These are phyloP conservation scores for Brachionus rotundiformis DNA, from an alignment of 1,140 invertebrate genomes.

Conservation along the genomic window DNA sequence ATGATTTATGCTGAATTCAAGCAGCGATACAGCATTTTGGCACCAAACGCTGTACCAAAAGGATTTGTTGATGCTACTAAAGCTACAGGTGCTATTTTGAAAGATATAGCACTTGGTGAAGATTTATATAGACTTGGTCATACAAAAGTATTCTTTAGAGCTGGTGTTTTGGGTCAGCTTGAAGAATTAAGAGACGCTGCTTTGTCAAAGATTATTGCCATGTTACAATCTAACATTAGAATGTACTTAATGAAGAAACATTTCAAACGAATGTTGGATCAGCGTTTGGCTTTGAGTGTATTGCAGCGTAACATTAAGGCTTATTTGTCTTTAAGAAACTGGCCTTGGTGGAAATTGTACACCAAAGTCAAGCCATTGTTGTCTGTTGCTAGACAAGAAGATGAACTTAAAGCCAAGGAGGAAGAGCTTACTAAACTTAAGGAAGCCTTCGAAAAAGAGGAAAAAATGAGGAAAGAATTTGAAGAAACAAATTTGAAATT, in stretches of 20 bases:
- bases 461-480: constrained; percentile 92
- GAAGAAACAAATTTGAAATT: constrained; percentile 85
- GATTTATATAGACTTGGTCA: constrained; percentile 90
- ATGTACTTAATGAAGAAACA: constrained; percentile 80
- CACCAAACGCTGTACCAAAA: constrained; percentile 77
- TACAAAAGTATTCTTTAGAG: constrained; percentile 99
- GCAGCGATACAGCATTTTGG: constrained; percentile 98
- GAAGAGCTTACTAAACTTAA: constrained; percentile 91
- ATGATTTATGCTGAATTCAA: constrained; percentile 99
- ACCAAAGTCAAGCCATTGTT: constrained; percentile 95
- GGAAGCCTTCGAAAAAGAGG: constrained; percentile 87
- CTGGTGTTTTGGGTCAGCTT: constrained; percentile 98
- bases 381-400: constrained; percentile 95
- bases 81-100: constrained; percentile 77
- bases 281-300: constrained; percentile 92
- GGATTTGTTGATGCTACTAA: constrained; percentile 77
- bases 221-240: constrained; percentile 94
- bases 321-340: constrained; percentile 95
- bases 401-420: constrained; percentile 97
- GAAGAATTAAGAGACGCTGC: constrained; percentile 99
- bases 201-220: constrained; percentile 94
- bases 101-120: constrained; percentile 74
- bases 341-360: constrained; percentile 99
- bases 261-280: constrained; percentile 96
- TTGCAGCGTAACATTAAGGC: constrained; percentile 98